Base-by-base conservation (phyloP, 2,113 vertebrate genomes). In the Lophius piscatorius region DNA sequence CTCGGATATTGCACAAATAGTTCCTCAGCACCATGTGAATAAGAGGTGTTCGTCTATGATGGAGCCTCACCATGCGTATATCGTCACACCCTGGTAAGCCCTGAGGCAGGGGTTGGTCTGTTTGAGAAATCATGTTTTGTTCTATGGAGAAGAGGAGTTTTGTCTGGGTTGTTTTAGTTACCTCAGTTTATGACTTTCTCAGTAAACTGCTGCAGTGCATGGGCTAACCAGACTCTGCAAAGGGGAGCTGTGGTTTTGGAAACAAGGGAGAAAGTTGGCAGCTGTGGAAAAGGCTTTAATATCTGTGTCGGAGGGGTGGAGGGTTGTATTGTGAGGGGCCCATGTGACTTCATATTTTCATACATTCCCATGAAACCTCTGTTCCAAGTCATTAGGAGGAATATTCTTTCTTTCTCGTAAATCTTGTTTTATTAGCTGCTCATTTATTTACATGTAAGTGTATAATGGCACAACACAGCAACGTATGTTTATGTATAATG, bases 121-220 rank as follows among this genome's bases (percentile, higher is more conserved):
- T 35, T 21, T 46, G 20, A 51, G 21, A 58, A 14, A 47, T 62
- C 6, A 56, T 36, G n/a, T 60, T 51, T 38, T 41, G 22, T 58
- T 55, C 17, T 24, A 47, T 44, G 51, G 41, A 67, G 34, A 10
- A 57, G 63, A 68, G 49, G 67, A 74, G 76, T 67, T 74, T 60
- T 59, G 54, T 74, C 74, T 71, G 52, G 65, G 63, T 67, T 63
- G 20, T 47, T 76, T 82, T 50, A 76, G 83, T 82, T 63, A 60
- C 38, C 50, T 72, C 64, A 35, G 78, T 82, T 82, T 82, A 65
- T 59, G 60, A 78, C 34, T 70, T 88, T 87, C 78, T 84, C 88
- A 91, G 80, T 63, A 41, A 28, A 70, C 82, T 83, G 88, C 87
- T 85, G 72, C 84, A 49, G 58, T 66, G 57, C 50, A 26, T 57